A percentile compares a stretch with the other conserved stretches of the same genome.
Evolutionary conservation across 2,888 invertebrate species (phyloP).

Genomic region (Tetramorium bicarinatum): DNA sequence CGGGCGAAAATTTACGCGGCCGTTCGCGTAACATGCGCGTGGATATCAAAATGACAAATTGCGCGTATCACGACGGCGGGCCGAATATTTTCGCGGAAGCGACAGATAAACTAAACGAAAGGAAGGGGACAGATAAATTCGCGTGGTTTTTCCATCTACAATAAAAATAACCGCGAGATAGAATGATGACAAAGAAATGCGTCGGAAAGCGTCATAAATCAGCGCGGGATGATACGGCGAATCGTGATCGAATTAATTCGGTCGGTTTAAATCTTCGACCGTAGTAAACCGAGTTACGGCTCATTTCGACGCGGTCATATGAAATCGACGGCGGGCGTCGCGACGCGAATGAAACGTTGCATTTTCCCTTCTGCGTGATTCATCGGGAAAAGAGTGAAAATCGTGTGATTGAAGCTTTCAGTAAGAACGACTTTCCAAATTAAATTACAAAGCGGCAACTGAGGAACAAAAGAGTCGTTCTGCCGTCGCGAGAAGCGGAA

Average conservation of each 20-base stretch:
- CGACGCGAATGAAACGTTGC: not conserved
- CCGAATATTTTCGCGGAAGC: conserved; percentile 63
- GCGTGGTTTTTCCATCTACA: conserved; percentile 59
- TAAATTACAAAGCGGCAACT: not conserved
- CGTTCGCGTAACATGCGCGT: conserved; percentile 46
- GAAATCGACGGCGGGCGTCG: not conserved
- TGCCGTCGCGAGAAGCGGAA: not conserved
- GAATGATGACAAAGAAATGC: conserved; percentile 17
- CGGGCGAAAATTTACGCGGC: conserved; percentile 66
- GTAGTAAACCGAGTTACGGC: conserved; percentile 45
- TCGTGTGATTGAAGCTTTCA: not conserved
- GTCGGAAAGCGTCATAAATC: not conserved
- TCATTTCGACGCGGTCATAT: conserved; percentile 29
- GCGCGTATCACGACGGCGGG: conserved; percentile 63
- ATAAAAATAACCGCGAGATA: conserved; percentile 69
- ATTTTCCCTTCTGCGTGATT: not conserved
- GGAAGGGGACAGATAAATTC: conserved; percentile 63
- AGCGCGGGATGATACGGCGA: not conserved
- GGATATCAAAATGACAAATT: conserved; percentile 72
- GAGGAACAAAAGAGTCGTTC: not conserved
- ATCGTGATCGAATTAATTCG: conserved; percentile 42
- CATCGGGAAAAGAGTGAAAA: not conserved
- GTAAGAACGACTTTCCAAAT: not conserved
- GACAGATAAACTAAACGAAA: conserved; percentile 17
- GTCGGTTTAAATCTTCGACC: conserved; percentile 19